Percentiles rank a stretch among this genome's conserved stretches.
Conservation (phyloP, 2,888 invertebrate species). For the Augochlorella aurata region DNA sequence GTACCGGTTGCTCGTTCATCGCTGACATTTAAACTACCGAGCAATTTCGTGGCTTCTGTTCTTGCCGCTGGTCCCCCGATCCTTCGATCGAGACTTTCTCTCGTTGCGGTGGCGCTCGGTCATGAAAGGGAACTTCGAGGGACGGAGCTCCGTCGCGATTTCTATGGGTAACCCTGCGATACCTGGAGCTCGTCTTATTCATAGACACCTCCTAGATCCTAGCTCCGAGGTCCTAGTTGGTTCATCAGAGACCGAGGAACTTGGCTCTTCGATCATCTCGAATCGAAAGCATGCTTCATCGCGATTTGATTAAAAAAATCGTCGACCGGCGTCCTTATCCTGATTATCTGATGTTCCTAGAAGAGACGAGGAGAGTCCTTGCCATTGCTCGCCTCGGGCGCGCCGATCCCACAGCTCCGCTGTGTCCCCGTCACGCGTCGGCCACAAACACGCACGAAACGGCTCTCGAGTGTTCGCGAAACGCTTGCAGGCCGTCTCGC, state of each 20-base stretch:
- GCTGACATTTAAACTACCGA: conserved; percentile 34
- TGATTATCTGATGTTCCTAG: no score
- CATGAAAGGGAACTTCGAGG: conserved; percentile 6
- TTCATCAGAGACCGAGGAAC: no score
- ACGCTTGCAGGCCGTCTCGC: conserved; percentile 43
- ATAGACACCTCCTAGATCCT: not conserved
- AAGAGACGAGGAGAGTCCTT: not conserved
- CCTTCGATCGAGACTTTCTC: not conserved
- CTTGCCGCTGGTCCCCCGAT: not conserved
- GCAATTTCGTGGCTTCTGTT: not conserved
- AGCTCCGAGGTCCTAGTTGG: no score
- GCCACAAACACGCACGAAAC: not conserved
- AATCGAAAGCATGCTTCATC: no score
- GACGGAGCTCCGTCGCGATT: conserved; percentile 17
- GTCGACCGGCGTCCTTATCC: no score
- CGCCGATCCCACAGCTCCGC: not conserved
- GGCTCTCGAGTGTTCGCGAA: conserved; percentile 15
- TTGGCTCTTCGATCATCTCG: not conserved
- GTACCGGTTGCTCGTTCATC: conserved; percentile 24
- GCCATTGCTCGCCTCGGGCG: not conserved
- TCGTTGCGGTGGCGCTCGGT: conserved; percentile 15
- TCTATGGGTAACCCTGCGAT: not conserved
- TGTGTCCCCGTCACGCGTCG: not conserved
- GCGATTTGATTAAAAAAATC: not conserved
- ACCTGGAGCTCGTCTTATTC: not conserved